Conservation (phyloP, 2,888 invertebrate species). For the Hypena proboscidalis region DNA sequence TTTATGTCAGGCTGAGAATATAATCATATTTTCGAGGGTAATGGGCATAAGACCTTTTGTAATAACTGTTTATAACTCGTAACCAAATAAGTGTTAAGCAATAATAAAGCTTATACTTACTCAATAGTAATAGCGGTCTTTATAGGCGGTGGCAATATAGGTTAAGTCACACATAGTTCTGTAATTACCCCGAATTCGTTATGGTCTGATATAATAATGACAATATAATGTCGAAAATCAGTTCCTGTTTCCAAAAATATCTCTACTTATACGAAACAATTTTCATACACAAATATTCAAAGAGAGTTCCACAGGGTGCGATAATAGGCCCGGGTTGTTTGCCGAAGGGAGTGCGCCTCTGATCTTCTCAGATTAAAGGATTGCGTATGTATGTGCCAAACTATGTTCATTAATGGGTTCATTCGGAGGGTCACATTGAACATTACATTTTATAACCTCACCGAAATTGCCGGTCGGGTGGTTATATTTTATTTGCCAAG, state of each 20-base stretch:
- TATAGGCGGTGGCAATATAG: no score
- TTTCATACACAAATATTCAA: slow-evolving; percentile 11
- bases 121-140: no score
- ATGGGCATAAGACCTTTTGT: no score
- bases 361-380: slow-evolving; percentile 31
- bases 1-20: no score
- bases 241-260: neutral
- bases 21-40: no score
- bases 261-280: slow-evolving; percentile 7
- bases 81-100: no score
- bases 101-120: no score
- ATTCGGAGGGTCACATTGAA: slow-evolving; percentile 33
- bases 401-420: slow-evolving; percentile 35
- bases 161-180: no score
- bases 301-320: slow-evolving; percentile 28
- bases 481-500: slow-evolving; percentile 29
- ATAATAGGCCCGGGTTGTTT: slow-evolving; percentile 30
- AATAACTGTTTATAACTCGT: no score
- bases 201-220: no score
- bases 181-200: no score
- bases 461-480: slow-evolving; percentile 23
- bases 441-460: slow-evolving; percentile 46
- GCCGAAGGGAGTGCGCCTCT: slow-evolving; percentile 28
- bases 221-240: no score
- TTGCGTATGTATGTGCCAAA: slow-evolving; percentile 15